These are phyloP conservation scores for Onychomys leucogaster DNA, from an alignment of 2,797 vertebrate species.

Conservation along the genomic window DNA sequence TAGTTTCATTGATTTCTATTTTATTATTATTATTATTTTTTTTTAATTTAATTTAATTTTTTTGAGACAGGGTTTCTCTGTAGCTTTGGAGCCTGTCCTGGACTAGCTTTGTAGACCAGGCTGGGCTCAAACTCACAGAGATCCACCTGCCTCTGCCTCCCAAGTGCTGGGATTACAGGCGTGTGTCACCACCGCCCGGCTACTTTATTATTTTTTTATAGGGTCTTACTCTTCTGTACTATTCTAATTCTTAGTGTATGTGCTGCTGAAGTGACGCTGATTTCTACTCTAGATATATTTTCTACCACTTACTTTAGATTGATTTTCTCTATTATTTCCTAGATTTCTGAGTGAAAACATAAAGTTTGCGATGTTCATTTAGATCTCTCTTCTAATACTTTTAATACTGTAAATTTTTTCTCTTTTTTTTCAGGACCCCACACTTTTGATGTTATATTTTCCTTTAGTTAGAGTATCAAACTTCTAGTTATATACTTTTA, in stretches of 20 bases:
- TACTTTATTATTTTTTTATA: background rate
- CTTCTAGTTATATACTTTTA: background rate
- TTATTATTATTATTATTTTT: background rate
- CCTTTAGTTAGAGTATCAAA: background rate
- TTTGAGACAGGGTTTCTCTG: too few relatives aligned
- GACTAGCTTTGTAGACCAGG: too few relatives aligned
- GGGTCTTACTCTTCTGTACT: background rate
- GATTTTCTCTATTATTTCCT: constrained; percentile 30
- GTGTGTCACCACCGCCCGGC: too few relatives aligned
- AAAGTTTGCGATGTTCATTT: background rate
- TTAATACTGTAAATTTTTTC: background rate
- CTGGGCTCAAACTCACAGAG: too few relatives aligned
- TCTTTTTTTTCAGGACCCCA: background rate
- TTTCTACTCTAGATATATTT: background rate
- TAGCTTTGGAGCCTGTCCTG: too few relatives aligned
- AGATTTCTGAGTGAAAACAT: background rate
- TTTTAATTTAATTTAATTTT: too few relatives aligned
- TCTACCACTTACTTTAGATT: constrained; percentile 20
- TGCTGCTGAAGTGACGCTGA: background rate
- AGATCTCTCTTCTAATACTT: constrained; percentile 27
- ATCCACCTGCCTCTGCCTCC: too few relatives aligned
- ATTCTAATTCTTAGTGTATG: background rate
- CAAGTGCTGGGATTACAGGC: too few relatives aligned
- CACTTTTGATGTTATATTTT: constrained; percentile 24
- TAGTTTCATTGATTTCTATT: constrained; percentile 20